These are phyloP conservation scores for Eristalis arbustorum DNA, from an alignment of 2,888 invertebrate species.

Conservation along the genomic window DNA sequence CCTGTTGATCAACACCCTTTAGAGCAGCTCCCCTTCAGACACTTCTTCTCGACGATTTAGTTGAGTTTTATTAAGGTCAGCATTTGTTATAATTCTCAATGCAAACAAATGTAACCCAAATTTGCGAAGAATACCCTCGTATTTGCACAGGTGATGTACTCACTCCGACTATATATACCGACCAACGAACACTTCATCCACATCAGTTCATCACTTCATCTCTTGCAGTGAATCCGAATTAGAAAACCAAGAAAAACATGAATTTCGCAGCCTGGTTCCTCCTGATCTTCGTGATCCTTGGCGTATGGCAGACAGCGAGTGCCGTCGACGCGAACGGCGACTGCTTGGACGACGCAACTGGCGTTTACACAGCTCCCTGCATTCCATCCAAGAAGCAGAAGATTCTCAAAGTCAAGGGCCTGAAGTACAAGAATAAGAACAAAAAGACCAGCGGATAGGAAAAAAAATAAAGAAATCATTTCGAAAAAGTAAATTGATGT, in stretches of 20 bases:
- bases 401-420: not conserved
- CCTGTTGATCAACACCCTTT: no score
- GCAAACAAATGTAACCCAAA: no score
- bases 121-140: not conserved
- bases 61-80: no score
- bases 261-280: not conserved
- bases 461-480: no score
- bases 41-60: no score
- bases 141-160: not conserved
- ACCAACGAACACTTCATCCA: not conserved
- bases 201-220: not conserved
- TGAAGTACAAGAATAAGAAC: constrained; percentile 4
- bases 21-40: no score
- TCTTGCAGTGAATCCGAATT: not conserved
- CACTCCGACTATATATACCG: not conserved
- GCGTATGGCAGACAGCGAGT: not conserved
- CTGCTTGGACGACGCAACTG: not conserved
- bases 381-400: not conserved
- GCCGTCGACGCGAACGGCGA: not conserved
- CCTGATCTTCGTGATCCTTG: not conserved
- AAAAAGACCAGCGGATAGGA: not conserved
- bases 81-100: no score
- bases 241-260: not conserved
- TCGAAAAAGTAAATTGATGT: no score
- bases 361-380: not conserved